These are phyloP conservation scores for Tupiocoris notatus DNA, from an alignment of 2,888 invertebrate genomes.

Conservation along the genomic window DNA sequence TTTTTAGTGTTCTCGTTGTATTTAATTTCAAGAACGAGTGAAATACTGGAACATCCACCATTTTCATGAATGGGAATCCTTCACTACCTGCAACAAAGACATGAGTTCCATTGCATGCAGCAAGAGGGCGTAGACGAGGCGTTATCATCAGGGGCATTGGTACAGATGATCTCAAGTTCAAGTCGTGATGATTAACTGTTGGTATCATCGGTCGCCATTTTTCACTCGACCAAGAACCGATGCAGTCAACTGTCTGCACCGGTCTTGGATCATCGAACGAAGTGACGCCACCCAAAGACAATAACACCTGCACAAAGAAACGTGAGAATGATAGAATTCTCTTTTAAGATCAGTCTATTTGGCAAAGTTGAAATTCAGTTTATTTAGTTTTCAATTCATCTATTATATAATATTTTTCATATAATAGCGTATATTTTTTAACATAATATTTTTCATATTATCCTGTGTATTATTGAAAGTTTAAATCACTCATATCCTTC, in stretches of 20 bases:
- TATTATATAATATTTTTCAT: no score
- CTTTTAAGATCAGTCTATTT: no score
- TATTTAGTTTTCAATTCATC: no score
- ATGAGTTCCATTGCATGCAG: constrained; percentile 3
- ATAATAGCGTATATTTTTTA: no score
- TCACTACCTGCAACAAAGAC: constrained; percentile 20
- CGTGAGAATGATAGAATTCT: background rate
- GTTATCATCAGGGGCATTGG: constrained; percentile 2
- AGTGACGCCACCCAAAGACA: constrained; percentile 8
- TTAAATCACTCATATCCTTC: no score
- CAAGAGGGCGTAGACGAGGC: constrained; percentile 12
- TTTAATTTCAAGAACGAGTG: no score
- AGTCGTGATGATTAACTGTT: background rate
- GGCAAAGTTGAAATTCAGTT: no score
- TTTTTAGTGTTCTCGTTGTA: no score
- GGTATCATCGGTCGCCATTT: constrained; percentile 23
- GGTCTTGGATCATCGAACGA: background rate
- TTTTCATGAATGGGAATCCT: no score
- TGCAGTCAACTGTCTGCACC: constrained; percentile 7
- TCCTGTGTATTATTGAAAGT: no score
- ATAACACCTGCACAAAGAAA: constrained; percentile 4
- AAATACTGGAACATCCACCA: no score
- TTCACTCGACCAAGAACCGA: constrained; percentile 6
- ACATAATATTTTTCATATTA: no score
- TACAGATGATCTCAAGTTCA: background rate